These are phyloP conservation scores for Limnothrissa miodon DNA, from an alignment of 2,113 vertebrate species.

Conservation along the genomic window DNA sequence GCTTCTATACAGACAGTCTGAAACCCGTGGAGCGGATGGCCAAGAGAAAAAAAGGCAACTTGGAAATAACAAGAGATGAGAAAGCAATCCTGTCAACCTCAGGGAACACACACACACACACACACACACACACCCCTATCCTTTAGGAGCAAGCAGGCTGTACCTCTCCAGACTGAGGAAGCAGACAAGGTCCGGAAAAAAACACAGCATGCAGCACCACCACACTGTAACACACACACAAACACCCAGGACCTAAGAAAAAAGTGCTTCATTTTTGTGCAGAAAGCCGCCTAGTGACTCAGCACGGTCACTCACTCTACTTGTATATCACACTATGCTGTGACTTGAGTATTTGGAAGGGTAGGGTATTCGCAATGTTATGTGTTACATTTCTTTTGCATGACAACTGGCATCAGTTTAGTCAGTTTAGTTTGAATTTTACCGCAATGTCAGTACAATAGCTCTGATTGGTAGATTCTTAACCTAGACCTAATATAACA, in stretches of 20 bases:
- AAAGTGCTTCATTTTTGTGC: conserved; percentile 74
- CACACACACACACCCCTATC: not conserved
- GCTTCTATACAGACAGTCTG: conserved; percentile 7
- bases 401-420: conserved; percentile 11
- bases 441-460: not conserved
- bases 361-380: not conserved
- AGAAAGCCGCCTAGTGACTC: conserved; percentile 50
- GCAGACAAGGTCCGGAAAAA: conserved; percentile 26
- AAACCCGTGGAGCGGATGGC: conserved; percentile 31
- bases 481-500: conserved; percentile 7
- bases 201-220: conserved; percentile 37
- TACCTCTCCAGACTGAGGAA: not conserved
- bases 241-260: conserved; percentile 53
- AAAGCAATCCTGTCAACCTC: not conserved
- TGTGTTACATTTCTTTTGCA: conserved; percentile 6
- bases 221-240: conserved; percentile 47
- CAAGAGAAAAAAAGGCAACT: conserved; percentile 47
- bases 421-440: not conserved
- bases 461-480: not conserved
- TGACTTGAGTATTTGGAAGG: conserved; percentile 35
- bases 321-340: conserved; percentile 21
- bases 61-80: conserved; percentile 34
- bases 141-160: not conserved
- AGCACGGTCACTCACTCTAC: conserved; percentile 22
- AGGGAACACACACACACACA: not conserved